Evolutionary conservation across 2,113 vertebrate genomes (phyloP).

Genomic region (Megaptera novaeangliae): DNA sequence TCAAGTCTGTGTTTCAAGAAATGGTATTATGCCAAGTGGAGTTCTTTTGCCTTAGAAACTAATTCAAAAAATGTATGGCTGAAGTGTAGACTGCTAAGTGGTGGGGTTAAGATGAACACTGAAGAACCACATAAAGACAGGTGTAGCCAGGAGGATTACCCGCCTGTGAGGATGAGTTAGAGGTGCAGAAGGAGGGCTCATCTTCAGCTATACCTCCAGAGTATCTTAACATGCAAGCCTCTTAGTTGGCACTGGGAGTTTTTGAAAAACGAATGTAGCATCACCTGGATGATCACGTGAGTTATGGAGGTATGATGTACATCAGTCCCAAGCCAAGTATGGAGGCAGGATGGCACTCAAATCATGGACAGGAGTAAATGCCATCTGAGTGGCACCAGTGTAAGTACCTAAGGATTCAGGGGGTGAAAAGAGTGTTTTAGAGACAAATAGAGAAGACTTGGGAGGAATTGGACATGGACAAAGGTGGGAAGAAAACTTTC

Average conservation of each 20-base stretch:
- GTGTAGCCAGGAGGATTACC: not conserved
- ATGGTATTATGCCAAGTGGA: not conserved
- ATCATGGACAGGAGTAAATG: not conserved
- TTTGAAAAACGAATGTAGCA: not conserved
- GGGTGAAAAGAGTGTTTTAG: not conserved
- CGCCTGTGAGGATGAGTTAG: not conserved
- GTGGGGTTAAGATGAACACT: not conserved
- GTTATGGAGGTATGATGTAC: no score
- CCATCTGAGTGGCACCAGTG: not conserved
- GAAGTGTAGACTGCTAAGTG: not conserved
- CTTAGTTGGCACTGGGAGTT: not conserved
- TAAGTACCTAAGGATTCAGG: not conserved
- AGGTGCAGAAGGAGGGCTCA: not conserved
- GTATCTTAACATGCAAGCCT: not conserved
- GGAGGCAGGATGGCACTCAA: not conserved
- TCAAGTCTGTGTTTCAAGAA: not conserved
- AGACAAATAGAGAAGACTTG: not conserved
- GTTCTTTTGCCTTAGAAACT: not conserved
- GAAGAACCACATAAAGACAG: not conserved
- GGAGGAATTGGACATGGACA: not conserved
- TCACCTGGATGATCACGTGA: not conserved
- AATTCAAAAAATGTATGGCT: not conserved
- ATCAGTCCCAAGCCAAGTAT: not conserved
- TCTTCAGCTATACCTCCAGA: rapidly evolving
- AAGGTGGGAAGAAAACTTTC: not conserved